phyloP scores from a whole-genome alignment of 1,140 invertebrate species.

The Telenomus remus region DNA sequence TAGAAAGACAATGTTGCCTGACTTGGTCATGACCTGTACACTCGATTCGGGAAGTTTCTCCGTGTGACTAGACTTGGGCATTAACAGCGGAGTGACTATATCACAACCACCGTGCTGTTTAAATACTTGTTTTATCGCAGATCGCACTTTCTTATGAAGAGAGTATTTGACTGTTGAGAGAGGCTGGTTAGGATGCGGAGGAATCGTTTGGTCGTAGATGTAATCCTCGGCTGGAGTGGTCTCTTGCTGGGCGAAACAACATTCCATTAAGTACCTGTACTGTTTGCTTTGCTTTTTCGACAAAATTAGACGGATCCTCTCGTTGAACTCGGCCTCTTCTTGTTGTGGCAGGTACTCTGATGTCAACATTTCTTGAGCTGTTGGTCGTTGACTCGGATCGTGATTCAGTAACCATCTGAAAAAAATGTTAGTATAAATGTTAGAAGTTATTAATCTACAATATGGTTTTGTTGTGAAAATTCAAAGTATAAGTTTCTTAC shows the following conservation, averaged over 20 bases:
- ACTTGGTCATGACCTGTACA: constrained; percentile 89
- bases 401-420: constrained; percentile 89
- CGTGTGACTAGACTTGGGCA: constrained; percentile 79
- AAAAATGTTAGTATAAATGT: too few relatives aligned
- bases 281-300: constrained; percentile 87
- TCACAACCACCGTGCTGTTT: constrained; percentile 85
- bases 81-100: constrained; percentile 84
- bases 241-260: constrained; percentile 80
- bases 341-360: constrained; percentile 88
- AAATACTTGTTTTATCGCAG: constrained; percentile 81
- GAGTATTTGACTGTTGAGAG: constrained; percentile 50
- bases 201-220: constrained; percentile 83
- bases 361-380: constrained; percentile 86
- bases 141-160: constrained; percentile 65
- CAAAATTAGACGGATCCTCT: constrained; percentile 85
- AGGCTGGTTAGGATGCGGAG: constrained; percentile 65
- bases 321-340: constrained; percentile 87
- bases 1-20: constrained; percentile 86
- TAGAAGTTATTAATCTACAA: too few relatives aligned
- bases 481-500: too few relatives aligned
- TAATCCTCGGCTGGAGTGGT: constrained; percentile 82
- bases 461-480: too few relatives aligned
- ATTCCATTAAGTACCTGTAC: constrained; percentile 85
- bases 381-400: constrained; percentile 87
- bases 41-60: constrained; percentile 79